A percentile compares a stretch with the other conserved stretches of the same genome.
phyloP scores from a whole-genome alignment of 2,797 vertebrate genomes.

The Hydrophis major region DNA sequence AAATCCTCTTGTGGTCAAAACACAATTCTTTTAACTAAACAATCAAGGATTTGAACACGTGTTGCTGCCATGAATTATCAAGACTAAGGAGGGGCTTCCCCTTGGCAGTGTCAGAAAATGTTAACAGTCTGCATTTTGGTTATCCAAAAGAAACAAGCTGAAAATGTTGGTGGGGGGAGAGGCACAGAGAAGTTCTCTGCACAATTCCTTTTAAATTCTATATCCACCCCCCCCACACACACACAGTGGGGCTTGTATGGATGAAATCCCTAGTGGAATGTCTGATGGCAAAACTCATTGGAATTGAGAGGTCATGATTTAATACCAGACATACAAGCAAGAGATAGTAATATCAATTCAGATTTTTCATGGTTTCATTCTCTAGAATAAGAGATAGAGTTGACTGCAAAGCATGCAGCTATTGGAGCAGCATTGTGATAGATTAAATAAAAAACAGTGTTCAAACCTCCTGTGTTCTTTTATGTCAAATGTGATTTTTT shows the following conservation, averaged over 20 bases:
- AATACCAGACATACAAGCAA: not conserved
- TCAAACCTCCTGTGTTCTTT: not conserved
- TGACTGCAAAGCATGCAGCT: not conserved
- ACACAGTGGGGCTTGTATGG: not conserved
- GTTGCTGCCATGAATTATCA: conserved; percentile 74
- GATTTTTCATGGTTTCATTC: not conserved
- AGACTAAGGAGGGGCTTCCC: conserved; percentile 62
- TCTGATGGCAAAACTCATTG: not conserved
- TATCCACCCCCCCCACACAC: not conserved
- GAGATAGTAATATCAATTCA: not conserved
- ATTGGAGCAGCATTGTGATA: not conserved
- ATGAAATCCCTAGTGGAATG: not conserved
- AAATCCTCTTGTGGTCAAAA: conserved; percentile 83
- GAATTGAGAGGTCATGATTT: not conserved
- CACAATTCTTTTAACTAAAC: conserved; percentile 83
- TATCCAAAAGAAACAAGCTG: conserved; percentile 53
- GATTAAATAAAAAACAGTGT: not conserved
- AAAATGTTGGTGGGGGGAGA: not conserved
- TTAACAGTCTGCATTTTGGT: conserved; percentile 54
- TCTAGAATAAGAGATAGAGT: not conserved
- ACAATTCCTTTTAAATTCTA: not conserved
- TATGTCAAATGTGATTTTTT: not conserved
- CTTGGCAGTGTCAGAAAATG: conserved; percentile 58
- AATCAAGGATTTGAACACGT: conserved; percentile 80
- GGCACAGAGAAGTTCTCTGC: not conserved